Evolutionary conservation across 2,113 vertebrate genomes (phyloP), one percentile per base, ranked within the genome.

Genomic region (Hippocampus comes): DNA sequence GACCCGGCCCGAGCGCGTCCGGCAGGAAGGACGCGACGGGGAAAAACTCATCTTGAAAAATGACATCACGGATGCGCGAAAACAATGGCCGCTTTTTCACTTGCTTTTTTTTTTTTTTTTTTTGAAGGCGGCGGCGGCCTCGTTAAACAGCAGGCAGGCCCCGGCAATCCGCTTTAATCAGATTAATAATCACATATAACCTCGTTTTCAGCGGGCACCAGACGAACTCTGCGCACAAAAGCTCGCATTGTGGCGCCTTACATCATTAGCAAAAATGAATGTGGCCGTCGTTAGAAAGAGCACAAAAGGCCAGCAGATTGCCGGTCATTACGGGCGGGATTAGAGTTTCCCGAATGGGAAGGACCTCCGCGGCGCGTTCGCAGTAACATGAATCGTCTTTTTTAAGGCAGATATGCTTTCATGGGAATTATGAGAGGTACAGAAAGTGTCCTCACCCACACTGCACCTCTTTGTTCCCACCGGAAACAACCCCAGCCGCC

Each of bases 111-210:
- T 41, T 41, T 23, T 25, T 25, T 25, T 63, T 63, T 41, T 41
- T 41, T 23, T 12, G 0, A n/a, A 38, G 1, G 91, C 86, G 72
- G 91, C 86, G 72, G 81, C 94, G 89, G 92, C 79, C 93, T 94
- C 91, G 94, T 96, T 94, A 96, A 97, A 96, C 97, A 96, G 95
- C 95, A 95, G 97, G 95, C 95, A 92, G 97, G 95, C 95, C 92
- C 94, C 95, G 96, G 95, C 95, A 95, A 97, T 97, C 96, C 95
- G 96, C 97, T 98, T 98, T 97, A 94, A 95, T 96, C 96, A 95
- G 96, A 97, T 98, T 98, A 98, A 98, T 98, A 98, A 97, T 98
- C 96, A 95, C 96, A 96, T 97, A 95, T 98, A 98, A 98, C 96
- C 96, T 97, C 96, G 98, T 98, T 98, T 98, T 95, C 95, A 94